A percentile compares a stretch with the other conserved stretches of the same genome.
These are phyloP conservation scores for Mythimna albipuncta DNA, from an alignment of 2,888 invertebrate species.

Conservation along the genomic window DNA sequence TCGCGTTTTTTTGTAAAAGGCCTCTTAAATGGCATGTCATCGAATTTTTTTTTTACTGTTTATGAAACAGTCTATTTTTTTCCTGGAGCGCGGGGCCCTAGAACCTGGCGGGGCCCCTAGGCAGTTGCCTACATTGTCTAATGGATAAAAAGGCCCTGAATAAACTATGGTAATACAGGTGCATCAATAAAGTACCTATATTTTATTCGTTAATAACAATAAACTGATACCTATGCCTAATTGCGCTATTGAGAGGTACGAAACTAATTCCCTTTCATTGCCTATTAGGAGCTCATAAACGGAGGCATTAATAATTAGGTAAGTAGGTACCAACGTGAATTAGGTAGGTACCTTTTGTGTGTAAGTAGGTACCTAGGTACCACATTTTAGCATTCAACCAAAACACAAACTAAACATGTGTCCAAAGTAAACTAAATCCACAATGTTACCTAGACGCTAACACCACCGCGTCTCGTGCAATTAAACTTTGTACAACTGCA, in stretches of 20 bases:
- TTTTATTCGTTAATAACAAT: background rate
- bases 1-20: too few relatives aligned
- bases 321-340: background rate
- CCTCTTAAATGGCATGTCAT: too few relatives aligned
- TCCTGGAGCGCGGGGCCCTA: too few relatives aligned
- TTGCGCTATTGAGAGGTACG: background rate
- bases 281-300: background rate
- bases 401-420: constrained; percentile 14
- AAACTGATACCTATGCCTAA: background rate
- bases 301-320: background rate
- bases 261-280: background rate
- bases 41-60: too few relatives aligned
- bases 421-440: constrained; percentile 32
- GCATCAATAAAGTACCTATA: background rate
- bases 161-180: too few relatives aligned
- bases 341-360: too few relatives aligned
- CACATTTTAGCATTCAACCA: background rate
- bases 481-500: constrained; percentile 55
- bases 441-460: constrained; percentile 29
- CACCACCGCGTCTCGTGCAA: constrained; percentile 35
- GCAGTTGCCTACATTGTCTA: too few relatives aligned
- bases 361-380: too few relatives aligned
- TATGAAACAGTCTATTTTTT: too few relatives aligned
- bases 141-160: too few relatives aligned
- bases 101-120: too few relatives aligned